Conservation (phyloP, 1,140 invertebrate genomes). For the Tetramorium parvispinum region DNA sequence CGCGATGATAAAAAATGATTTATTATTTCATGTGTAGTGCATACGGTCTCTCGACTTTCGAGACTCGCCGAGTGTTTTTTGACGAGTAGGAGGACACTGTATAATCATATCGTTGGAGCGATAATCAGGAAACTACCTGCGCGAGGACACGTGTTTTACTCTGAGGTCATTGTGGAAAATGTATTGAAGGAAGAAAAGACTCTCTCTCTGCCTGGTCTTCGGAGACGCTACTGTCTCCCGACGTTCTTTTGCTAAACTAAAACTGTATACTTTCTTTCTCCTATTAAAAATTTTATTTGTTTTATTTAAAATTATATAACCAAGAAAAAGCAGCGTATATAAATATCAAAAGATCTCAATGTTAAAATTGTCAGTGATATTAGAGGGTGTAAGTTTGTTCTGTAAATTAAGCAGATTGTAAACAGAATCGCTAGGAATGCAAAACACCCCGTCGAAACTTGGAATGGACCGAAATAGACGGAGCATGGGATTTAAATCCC, state of each 20-base stretch:
- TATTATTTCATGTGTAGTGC: not conserved
- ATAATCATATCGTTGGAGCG: conserved; percentile 78
- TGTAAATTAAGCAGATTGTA: not conserved
- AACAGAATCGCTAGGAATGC: not conserved
- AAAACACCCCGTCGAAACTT: not conserved
- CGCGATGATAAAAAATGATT: not conserved
- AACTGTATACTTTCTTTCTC: too few relatives aligned
- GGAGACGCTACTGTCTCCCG: not conserved
- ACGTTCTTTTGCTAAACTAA: not conserved
- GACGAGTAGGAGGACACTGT: conserved; percentile 77
- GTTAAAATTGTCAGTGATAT: not conserved
- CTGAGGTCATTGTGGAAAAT: conserved; percentile 32
- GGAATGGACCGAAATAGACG: not conserved
- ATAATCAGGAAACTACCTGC: conserved; percentile 80
- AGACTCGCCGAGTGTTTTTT: conserved; percentile 69
- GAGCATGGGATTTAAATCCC: conserved; percentile 1
- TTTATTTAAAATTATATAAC: not conserved
- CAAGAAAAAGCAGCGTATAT: not conserved
- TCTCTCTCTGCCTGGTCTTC: not conserved
- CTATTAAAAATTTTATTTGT: too few relatives aligned
- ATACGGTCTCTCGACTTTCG: conserved; percentile 78
- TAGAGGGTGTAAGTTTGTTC: not conserved
- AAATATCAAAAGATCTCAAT: not conserved
- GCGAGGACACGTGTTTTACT: conserved; percentile 73
- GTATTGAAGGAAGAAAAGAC: conserved; percentile 11